These are phyloP conservation scores for Apocrypta bakeri DNA, from an alignment of 1,140 invertebrate genomes.

Conservation along the genomic window DNA sequence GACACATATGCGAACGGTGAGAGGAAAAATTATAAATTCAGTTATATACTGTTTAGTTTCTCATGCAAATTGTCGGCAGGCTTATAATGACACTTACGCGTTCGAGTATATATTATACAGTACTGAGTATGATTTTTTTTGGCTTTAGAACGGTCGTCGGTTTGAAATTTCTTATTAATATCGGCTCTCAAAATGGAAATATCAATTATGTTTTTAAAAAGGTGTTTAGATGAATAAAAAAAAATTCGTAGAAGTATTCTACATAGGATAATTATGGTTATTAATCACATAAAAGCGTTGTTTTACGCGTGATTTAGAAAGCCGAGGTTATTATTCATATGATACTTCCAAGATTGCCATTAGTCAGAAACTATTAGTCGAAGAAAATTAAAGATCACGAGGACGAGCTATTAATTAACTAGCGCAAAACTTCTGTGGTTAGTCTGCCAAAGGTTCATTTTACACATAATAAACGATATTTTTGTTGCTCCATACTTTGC, in stretches of 20 bases:
- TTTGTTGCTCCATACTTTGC: neutral
- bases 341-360: neutral
- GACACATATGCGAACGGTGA: neutral
- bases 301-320: slow-evolving; percentile 11
- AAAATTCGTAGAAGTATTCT: neutral
- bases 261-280: neutral
- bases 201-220: neutral
- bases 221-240: neutral
- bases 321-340: slow-evolving; percentile 11
- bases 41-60: neutral
- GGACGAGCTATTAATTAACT: neutral
- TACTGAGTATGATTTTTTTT: no score
- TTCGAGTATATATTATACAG: no score
- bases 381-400: neutral
- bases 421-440: neutral
- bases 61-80: neutral
- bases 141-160: no score
- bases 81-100: neutral
- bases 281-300: slow-evolving; percentile 5
- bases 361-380: slow-evolving; percentile 17
- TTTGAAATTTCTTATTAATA: neutral
- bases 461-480: neutral
- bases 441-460: neutral
- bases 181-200: neutral
- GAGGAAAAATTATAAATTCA: neutral